Percentiles rank a stretch among this genome's conserved stretches.
These are phyloP conservation scores for Dryadula phaetusa DNA, from an alignment of 2,888 invertebrate species.

Conservation along the genomic window DNA sequence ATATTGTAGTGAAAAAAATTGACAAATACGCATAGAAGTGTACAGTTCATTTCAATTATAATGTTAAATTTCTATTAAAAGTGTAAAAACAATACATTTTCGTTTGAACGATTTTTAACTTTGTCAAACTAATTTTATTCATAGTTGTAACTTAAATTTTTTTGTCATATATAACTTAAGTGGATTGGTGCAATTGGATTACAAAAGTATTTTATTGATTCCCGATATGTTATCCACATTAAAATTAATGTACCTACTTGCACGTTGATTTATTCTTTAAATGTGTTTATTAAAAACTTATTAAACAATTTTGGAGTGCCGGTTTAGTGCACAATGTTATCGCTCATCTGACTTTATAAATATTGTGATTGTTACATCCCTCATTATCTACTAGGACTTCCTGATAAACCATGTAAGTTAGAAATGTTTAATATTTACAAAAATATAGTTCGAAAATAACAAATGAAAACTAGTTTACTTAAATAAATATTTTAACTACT, in stretches of 20 bases:
- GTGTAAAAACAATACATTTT: slow-evolving; percentile 7
- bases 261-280: neutral
- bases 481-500: too few relatives aligned
- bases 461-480: too few relatives aligned
- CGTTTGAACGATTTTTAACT: neutral
- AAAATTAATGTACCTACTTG: slow-evolving; percentile 1
- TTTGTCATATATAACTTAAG: slow-evolving; percentile 32
- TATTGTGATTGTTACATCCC: slow-evolving; percentile 24
- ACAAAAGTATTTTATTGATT: slow-evolving; percentile 29
- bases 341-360: slow-evolving; percentile 30
- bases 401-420: slow-evolving; percentile 37
- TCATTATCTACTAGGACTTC: slow-evolving; percentile 14
- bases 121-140: slow-evolving; percentile 7
- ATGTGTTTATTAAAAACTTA: slow-evolving; percentile 8
- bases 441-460: too few relatives aligned
- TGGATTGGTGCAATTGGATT: slow-evolving; percentile 36
- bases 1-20: slow-evolving; percentile 33
- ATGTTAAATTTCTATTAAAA: slow-evolving; percentile 23
- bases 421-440: neutral
- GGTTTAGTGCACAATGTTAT: slow-evolving; percentile 34
- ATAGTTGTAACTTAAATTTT: slow-evolving; percentile 12
- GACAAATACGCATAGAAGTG: slow-evolving; percentile 39
- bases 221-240: slow-evolving; percentile 14
- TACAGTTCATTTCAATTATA: slow-evolving; percentile 25
- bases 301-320: slow-evolving; percentile 25